Evolutionary conservation across 92 coral and sea anemone genomes (phyloP).

Genomic region (Metridium senile): DNA sequence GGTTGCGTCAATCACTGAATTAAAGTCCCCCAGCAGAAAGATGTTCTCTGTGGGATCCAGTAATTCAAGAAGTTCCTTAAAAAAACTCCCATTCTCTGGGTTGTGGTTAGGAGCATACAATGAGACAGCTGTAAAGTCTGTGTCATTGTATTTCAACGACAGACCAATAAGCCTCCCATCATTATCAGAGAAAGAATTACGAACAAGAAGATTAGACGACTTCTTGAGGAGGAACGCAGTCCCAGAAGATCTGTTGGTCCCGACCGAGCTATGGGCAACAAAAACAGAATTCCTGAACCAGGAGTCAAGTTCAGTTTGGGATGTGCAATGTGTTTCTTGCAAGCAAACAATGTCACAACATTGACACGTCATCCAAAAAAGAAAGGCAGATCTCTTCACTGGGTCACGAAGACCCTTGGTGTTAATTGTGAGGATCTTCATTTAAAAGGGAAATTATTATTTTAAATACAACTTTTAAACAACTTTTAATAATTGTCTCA

Average conservation of each 20-base stretch:
- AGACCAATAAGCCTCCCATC: constrained; percentile 15
- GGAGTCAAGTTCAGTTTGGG: neutral
- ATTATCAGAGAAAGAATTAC: neutral
- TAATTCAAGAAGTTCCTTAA: neutral
- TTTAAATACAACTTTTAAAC: too few species aligned
- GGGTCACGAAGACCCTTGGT: constrained; percentile 23
- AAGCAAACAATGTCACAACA: constrained; percentile 17
- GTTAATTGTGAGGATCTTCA: neutral
- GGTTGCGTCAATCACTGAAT: neutral
- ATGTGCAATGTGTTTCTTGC: constrained; percentile 26
- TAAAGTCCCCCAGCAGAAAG: constrained; percentile 30
- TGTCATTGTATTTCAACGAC: neutral
- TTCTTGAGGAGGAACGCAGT: constrained; percentile 8
- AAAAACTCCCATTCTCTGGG: constrained; percentile 9
- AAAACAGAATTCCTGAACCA: constrained; percentile 34
- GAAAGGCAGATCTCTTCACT: constrained; percentile 7
- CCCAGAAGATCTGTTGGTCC: constrained; percentile 18
- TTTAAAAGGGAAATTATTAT: too few species aligned
- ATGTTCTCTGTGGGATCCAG: constrained; percentile 27
- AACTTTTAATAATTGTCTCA: too few species aligned
- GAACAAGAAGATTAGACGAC: neutral
- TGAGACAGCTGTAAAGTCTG: neutral
- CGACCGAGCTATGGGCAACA: neutral
- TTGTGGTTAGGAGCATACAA: constrained; percentile 48
- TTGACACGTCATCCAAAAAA: constrained; percentile 15